Evolutionary conservation across 2,888 invertebrate genomes (phyloP), one percentile per base, ranked within the genome.

Genomic region (Campoplex nolae): DNA sequence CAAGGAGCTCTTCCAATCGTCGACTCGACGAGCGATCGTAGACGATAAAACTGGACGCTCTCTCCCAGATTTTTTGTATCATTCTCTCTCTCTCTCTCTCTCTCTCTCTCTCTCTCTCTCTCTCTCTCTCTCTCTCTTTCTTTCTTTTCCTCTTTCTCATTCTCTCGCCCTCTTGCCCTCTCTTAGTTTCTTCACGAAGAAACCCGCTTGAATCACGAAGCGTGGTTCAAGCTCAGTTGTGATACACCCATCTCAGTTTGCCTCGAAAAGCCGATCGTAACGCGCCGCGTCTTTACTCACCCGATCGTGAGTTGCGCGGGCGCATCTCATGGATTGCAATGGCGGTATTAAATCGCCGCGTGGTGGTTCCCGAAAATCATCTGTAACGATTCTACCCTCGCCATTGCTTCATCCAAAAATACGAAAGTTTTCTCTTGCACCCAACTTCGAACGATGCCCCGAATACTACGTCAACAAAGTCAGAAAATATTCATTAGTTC

Each of bases 401-500:
- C 85, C 88, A 65, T 73, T 88, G 75, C 65, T 83, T 45, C 74
- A 71, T 23, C 85, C 86, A 4, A 89, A 85, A 84, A 68, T 77
- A n/a, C 87, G 89, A 67, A 89, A 89, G 76, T 89, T 87, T 74
- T 89, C 89, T 9, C 84, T 88, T n/a, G 88, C 80, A 23, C 71
- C 88, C 7, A 85, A 75, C 56, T 71, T 88, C 45, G 87, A 89
- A 28, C 83, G 86, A n/a, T 87, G 82, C 42, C 86, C 84, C 51
- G 85, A 78, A 16, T 48, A 79, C 32, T 68, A 83, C 32, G 82
- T 91, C 73, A 90, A 91, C 8, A 91, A 89, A 89, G 81, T 89
- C 58, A 87, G 93, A 35, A 93, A 93, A 82, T 93, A 93, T 86
- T 93, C 93, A 4, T 88, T 93, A 38, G 90, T 92, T 62, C 91